Percentiles rank a stretch among this genome's conserved stretches.
phyloP scores from a whole-genome alignment of 2,113 vertebrate genomes.

The Alligator mississippiensis region DNA sequence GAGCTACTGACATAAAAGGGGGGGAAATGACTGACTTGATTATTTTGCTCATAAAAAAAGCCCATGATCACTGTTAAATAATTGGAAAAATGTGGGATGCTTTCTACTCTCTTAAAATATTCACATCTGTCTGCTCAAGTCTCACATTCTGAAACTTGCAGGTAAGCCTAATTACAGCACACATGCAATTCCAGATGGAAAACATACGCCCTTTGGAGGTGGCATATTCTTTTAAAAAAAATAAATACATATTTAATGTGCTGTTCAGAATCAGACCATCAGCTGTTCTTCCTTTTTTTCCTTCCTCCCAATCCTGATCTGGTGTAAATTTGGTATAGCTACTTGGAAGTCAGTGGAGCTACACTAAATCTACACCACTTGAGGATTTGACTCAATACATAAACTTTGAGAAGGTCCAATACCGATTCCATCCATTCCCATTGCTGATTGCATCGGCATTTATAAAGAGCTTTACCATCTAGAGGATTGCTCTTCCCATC shows the following conservation, averaged over 20 bases:
- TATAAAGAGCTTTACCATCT: background rate
- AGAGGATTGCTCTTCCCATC: background rate
- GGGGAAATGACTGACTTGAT: background rate
- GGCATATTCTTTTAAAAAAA: background rate
- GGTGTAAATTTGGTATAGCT: background rate
- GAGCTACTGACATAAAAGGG: background rate
- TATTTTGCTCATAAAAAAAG: slow-evolving; percentile 21
- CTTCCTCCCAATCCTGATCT: background rate
- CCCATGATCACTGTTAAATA: slow-evolving; percentile 10
- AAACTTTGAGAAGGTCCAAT: background rate
- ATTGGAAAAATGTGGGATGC: slow-evolving; percentile 24
- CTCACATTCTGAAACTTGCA: slow-evolving; percentile 36
- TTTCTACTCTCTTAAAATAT: slow-evolving; percentile 26
- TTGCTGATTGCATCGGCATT: background rate
- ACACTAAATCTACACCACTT: background rate
- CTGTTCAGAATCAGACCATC: background rate
- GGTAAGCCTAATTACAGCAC: slow-evolving; percentile 46
- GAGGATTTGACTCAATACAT: background rate
- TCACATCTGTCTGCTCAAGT: slow-evolving; percentile 27
- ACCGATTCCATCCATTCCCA: background rate
- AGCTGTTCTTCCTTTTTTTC: background rate
- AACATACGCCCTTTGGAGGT: background rate
- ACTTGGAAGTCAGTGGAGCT: background rate
- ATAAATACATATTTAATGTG: background rate
- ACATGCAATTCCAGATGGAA: slow-evolving; percentile 47